Evolutionary conservation across 37 sponge, comb jelly and placozoan species (phyloP), one percentile per base, ranked within the genome.

Genomic region (Mnemiopsis leidyi): DNA sequence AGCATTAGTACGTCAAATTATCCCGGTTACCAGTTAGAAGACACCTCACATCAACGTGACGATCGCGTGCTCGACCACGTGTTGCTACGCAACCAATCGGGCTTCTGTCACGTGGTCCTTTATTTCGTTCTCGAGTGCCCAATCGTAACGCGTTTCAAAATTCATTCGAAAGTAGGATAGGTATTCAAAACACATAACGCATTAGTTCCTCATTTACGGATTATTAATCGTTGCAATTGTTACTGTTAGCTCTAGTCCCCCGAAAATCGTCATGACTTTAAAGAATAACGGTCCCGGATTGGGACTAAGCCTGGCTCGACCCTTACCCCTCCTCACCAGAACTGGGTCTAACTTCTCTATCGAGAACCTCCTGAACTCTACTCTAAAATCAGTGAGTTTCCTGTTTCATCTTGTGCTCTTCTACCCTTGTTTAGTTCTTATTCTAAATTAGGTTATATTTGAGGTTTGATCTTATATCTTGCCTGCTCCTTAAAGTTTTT

Each of bases 141-240:
- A 85, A 85, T 85, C 61, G 90, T 40, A 85, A 85, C 90, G 90
- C 90, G 90, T 85, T 85, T 85, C 90, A 85, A 85, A 85, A 77
- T 77, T 34, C 79, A 77, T 77, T 77, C 26, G 40, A 85, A 85
- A 85, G 90, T 38, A 85, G 75, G 30, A 71, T n/a, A 71, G 75
- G 79, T 77, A 77, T 77, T 77, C 79, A 77, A 77, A 77, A 32
- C 79, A 77, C 32, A 77, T 31, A 77, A 77, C 32, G 32, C 79
- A 77, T 77, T 77, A 77, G 79, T 77, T 77, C 79, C 26, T 77
- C 32, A 32, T 77, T 77, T 77, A 77, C 79, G 79, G 32, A 77
- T 77, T 77, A 77, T 34, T 48, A 48, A 48, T 48, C 61, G 61
- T 48, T 48, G 61, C 61, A 48, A 48, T 48, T 48, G 61, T 48